A percentile compares a stretch with the other conserved stretches of the same genome.
Conservation (phyloP, 1,140 invertebrate species). For the Ganaspis sp. region DNA sequence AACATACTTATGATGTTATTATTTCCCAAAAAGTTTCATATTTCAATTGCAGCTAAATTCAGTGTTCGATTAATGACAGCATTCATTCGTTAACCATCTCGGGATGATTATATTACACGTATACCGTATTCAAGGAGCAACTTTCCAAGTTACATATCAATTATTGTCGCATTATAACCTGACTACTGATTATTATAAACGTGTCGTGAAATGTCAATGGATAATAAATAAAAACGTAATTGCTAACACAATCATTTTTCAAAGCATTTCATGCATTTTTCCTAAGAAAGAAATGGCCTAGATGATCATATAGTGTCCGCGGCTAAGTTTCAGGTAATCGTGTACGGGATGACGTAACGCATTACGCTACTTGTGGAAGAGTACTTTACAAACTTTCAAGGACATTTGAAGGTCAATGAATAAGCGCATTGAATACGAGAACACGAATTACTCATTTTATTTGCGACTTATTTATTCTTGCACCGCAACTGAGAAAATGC, state of each 20-base stretch:
- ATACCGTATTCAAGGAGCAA: not conserved
- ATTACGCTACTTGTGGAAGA: slow-evolving; percentile 7
- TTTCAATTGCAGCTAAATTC: not conserved
- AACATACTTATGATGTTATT: too few relatives aligned
- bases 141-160: slow-evolving; percentile 8
- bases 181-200: not conserved
- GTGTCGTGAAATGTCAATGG: not conserved
- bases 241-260: slow-evolving; percentile 18
- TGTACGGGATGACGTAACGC: not conserved
- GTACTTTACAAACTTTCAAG: slow-evolving; percentile 15
- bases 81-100: not conserved
- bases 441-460: not conserved
- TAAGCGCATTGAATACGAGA: not conserved
- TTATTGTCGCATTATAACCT: not conserved
- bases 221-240: not conserved
- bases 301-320: not conserved
- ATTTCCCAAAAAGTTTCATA: not conserved
- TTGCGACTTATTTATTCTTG: not conserved
- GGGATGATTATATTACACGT: not conserved
- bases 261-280: too few relatives aligned
- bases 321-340: not conserved
- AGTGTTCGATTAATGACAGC: too few relatives aligned
- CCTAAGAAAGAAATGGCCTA: not conserved
- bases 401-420: slow-evolving; percentile 18
- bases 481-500: not conserved